Base-by-base conservation (phyloP, 2,113 vertebrate genomes). In the Cisticola juncidis region DNA sequence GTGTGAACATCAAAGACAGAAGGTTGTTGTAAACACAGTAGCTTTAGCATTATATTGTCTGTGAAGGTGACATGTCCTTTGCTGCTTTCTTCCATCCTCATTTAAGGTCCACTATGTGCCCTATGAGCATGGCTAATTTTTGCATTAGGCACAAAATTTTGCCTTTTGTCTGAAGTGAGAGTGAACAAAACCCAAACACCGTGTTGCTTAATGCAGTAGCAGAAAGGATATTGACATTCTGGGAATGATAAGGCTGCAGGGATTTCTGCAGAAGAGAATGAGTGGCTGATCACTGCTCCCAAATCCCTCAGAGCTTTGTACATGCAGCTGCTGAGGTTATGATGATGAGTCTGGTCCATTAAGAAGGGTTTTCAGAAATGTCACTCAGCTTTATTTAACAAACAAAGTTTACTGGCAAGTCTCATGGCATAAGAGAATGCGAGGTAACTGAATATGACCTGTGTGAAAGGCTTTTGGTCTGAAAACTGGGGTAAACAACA, bases 361-460 rank as follows among this genome's bases (percentile, higher is more conserved):
- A 93, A 66, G 76, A 62, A 70, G 61, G 68, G 71, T 86, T 95
- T 97, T 82, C 62, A 82, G 71, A 96, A 95, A 95, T 94, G 85
- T 90, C 94, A 94, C 45, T 85, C 78, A 73, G 70, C 62, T 92
- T 91, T 91, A 86, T 73, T 92, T 85, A 82, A 86, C 73, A 84
- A 91, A 86, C 62, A 90, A 91, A 72, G 17, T 73, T 91, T 77
- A 44, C 64, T 77, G 92, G 62, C 58, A 86, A 88, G 51, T 50
- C 62, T 78, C 38, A 31, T 8, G 47, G 87, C 58, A 51, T 66
- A 80, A 58, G 36, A 44, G 42, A 88, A 58, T 14, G 24, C 45
- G 64, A 94, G 38, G 76, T 83, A 22, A 45, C 19, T 38, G 45
- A 80, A 61, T 80, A 50, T 62, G 66, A 82, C 62, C 45, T 65